Percentiles rank a stretch among this genome's conserved stretches.
Conservation (phyloP, 2,797 vertebrate species). For the Pseudochirops cupreus region DNA sequence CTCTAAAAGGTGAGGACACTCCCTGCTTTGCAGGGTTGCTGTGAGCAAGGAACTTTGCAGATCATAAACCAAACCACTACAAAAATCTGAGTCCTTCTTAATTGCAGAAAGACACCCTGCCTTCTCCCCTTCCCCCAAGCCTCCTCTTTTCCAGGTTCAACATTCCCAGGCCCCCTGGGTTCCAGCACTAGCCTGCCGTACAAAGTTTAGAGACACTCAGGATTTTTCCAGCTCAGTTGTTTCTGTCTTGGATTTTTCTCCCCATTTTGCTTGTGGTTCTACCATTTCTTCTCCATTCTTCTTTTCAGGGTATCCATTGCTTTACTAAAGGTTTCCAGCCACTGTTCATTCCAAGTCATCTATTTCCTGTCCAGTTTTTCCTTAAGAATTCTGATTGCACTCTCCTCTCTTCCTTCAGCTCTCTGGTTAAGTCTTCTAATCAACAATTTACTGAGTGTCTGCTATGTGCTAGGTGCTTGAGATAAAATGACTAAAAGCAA, state of each 20-base stretch:
- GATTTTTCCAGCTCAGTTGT: background rate
- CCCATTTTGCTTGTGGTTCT: background rate
- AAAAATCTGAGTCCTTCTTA: slow-evolving; percentile 48
- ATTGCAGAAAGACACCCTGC: slow-evolving; percentile 39
- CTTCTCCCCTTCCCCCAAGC: slow-evolving; percentile 31
- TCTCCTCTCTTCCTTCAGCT: background rate
- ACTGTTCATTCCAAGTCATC: background rate
- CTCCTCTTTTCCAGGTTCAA: slow-evolving; percentile 21
- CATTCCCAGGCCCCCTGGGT: background rate
- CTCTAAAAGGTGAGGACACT: slow-evolving; percentile 42
- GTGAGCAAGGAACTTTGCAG: slow-evolving; percentile 55
- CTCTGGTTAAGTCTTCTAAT: background rate
- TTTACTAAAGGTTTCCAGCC: background rate
- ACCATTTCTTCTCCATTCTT: background rate
- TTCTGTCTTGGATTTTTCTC: background rate
- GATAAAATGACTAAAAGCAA: background rate
- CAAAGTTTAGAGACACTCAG: background rate
- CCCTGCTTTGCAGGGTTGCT: slow-evolving; percentile 39
- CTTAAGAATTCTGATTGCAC: background rate
- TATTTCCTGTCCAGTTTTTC: background rate
- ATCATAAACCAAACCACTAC: slow-evolving; percentile 45
- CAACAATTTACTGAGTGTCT: background rate
- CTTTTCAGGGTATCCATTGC: background rate
- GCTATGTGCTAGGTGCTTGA: background rate
- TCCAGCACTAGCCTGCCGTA: background rate